Conservation (phyloP, 2,797 vertebrate genomes). For the Muscicapa comitata region DNA sequence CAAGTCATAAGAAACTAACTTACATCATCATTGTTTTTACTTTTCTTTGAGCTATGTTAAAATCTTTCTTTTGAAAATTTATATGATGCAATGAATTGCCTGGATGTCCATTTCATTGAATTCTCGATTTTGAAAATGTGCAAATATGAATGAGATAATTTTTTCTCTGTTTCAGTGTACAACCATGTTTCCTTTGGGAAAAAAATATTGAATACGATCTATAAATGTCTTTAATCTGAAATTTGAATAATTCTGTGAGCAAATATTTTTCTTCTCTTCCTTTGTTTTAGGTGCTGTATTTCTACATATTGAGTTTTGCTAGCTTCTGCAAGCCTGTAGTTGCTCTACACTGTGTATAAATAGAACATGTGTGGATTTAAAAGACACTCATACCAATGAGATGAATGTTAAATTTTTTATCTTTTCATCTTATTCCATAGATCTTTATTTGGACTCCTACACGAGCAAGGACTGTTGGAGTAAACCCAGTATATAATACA, state of each 20-base stretch:
- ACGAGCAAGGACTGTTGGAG: neutral
- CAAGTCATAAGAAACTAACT: neutral
- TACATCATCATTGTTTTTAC: neutral
- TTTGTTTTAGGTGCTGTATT: neutral
- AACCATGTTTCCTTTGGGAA: neutral
- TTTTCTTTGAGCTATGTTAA: neutral
- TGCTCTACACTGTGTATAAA: neutral
- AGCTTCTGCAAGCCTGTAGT: neutral
- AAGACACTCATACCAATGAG: neutral
- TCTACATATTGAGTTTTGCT: neutral
- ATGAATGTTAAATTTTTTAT: neutral
- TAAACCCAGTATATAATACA: neutral
- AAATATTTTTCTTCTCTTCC: neutral
- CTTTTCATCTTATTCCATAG: neutral
- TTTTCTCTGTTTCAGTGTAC: neutral
- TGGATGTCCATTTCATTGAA: neutral
- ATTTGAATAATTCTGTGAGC: neutral
- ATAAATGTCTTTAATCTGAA: neutral
- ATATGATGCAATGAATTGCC: neutral
- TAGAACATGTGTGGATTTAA: neutral
- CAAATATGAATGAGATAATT: fast-evolving
- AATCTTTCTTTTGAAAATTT: neutral
- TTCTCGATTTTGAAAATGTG: neutral
- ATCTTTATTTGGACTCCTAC: neutral
- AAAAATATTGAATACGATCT: neutral